Evolutionary conservation across 1,140 invertebrate genomes (phyloP).

Genomic region (Antheraea pernyi): DNA sequence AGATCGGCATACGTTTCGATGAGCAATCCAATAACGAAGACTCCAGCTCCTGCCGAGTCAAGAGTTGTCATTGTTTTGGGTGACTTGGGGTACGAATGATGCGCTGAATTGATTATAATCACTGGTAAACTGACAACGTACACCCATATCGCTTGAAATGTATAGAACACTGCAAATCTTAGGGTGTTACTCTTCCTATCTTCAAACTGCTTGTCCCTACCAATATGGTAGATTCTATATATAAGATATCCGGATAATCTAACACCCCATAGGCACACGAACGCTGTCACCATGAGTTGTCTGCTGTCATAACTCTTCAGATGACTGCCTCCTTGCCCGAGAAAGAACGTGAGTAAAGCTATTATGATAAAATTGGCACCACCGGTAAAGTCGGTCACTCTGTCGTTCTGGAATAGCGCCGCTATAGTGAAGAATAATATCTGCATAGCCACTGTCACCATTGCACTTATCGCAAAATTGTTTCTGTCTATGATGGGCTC

Average conservation of each 20-base stretch:
- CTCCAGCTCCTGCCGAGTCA: conserved; percentile 90
- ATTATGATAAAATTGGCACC: conserved; percentile 95
- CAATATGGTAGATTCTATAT: conserved; percentile 93
- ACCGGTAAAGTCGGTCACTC: conserved; percentile 95
- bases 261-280: conserved; percentile 92
- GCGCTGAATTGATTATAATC: conserved; percentile 94
- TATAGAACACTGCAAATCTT: conserved; percentile 94
- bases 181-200: conserved; percentile 92
- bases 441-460: conserved; percentile 93
- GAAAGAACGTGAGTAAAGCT: conserved; percentile 91
- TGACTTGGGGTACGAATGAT: conserved; percentile 86
- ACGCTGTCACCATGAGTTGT: conserved; percentile 92
- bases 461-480: conserved; percentile 93
- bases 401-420: conserved; percentile 92
- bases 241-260: conserved; percentile 91
- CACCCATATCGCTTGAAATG: conserved; percentile 97
- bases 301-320: conserved; percentile 90
- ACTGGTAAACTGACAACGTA: conserved; percentile 94
- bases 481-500: conserved; percentile 90
- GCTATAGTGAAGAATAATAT: conserved; percentile 93
- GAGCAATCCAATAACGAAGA: conserved; percentile 91
- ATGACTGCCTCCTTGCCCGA: conserved; percentile 86
- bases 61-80: conserved; percentile 91
- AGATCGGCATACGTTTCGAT: conserved; percentile 94
- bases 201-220: conserved; percentile 93